Evolutionary conservation across 2,113 vertebrate genomes (phyloP).

Genomic region (Microcebus tavaratra): DNA sequence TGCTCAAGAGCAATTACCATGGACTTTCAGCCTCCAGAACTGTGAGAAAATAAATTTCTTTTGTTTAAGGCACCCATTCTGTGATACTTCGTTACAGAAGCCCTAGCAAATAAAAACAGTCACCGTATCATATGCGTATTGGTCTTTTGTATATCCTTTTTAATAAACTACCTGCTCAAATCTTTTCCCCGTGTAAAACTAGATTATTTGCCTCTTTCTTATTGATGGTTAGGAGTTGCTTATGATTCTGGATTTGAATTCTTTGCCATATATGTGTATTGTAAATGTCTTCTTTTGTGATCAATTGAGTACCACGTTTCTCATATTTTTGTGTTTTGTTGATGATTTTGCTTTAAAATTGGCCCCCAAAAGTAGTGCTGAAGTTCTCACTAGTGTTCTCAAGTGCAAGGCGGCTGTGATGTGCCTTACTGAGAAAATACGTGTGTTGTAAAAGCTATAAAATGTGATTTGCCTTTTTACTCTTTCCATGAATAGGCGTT

Average conservation of each 20-base stretch:
- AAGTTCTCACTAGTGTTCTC: background rate
- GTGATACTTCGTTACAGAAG: background rate
- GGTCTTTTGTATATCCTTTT: background rate
- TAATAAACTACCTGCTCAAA: background rate
- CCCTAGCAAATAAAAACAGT: background rate
- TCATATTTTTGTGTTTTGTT: background rate
- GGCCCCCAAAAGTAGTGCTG: background rate
- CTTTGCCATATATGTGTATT: background rate
- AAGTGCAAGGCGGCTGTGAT: background rate
- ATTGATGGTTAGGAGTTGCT: background rate
- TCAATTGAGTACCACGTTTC: background rate
- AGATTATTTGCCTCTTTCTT: background rate
- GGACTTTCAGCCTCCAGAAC: background rate
- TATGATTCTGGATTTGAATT: background rate
- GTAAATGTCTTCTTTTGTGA: background rate
- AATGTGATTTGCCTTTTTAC: background rate
- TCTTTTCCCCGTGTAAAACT: background rate
- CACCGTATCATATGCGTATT: background rate
- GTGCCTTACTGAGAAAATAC: background rate
- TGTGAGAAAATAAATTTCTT: background rate
- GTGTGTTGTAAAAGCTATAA: background rate
- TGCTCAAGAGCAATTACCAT: background rate
- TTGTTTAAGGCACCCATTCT: background rate
- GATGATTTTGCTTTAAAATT: background rate
- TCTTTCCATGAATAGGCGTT: background rate